Evolutionary conservation across 2,888 invertebrate species (phyloP), one percentile per base, ranked within the genome.

Genomic region (Malacosoma neustria): DNA sequence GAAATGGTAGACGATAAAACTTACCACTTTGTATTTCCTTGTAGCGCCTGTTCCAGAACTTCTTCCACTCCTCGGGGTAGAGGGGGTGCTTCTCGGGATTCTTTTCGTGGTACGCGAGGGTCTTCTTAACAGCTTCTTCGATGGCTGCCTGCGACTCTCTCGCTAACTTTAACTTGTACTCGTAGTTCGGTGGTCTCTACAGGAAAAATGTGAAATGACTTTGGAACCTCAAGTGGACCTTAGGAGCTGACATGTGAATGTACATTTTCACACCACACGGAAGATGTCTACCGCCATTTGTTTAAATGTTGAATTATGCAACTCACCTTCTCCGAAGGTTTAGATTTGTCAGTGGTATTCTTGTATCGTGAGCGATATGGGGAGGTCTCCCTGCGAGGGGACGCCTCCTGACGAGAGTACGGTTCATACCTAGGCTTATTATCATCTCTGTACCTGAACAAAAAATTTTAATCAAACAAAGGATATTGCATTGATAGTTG

Each of bases 61-160:
- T 91, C 61, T 95, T 95, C 96, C 96, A 96, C 63, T 96, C 96
- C 33, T 94, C 93, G 0, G 93, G 92, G 66, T 96, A 96, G 2
- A 92, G 87, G 0, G 95, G 95, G 74, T 96, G 95, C 49, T 94
- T 95, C 62, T 96, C 95, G 0, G 96, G 96, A 60, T 93, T 93
- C 59, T 93, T 92, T 61, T 94, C 92, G 61, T 93, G 92, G 43
- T 92, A 92, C 37, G 91, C 90, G 4, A 93, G 79, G 1, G 89
- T 85, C 44, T 91, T 90, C 37, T 89, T 88, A 35, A 92, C 81
- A 7, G 90, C 84, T 29, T 87, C 89, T 48, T 89, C 87, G 1
- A 87, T 85, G 0, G 72, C 74, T 9, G 70, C 59, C 0, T 87
- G 74, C 43, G 86, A 72, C 34, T 82, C 85, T 12, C 63, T 69